phyloP scores from a whole-genome alignment of 2,888 invertebrate species.

The Sarcophaga variegata region DNA sequence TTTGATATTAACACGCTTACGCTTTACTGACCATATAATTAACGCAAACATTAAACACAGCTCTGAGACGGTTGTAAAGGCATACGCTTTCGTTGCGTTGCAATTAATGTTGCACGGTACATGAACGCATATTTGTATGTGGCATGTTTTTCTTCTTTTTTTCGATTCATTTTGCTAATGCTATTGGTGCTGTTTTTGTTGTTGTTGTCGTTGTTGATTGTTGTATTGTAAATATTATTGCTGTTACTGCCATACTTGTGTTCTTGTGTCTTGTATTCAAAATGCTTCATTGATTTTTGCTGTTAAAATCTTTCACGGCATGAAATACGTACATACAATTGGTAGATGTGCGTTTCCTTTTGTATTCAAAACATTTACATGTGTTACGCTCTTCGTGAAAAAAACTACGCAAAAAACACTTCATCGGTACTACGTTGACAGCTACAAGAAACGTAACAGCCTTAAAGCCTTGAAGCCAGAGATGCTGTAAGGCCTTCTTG shows the following conservation, averaged over 20 bases:
- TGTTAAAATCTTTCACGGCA: slow-evolving; percentile 59
- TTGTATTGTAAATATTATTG: slow-evolving; percentile 58
- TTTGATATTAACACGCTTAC: slow-evolving; percentile 60
- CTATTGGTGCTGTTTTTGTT: slow-evolving; percentile 19
- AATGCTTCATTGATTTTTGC: slow-evolving; percentile 59
- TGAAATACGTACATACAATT: slow-evolving; percentile 61
- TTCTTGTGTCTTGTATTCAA: slow-evolving; percentile 60
- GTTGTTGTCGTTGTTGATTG: slow-evolving; percentile 48
- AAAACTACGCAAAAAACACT: slow-evolving; percentile 30
- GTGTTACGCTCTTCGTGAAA: slow-evolving; percentile 44
- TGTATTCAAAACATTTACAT: slow-evolving; percentile 59
- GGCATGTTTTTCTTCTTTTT: slow-evolving; percentile 25
- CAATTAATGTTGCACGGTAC: neutral
- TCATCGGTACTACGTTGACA: slow-evolving; percentile 27
- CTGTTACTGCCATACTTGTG: slow-evolving; percentile 38
- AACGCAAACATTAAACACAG: slow-evolving; percentile 64
- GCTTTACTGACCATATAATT: slow-evolving; percentile 66
- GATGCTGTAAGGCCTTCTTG: slow-evolving; percentile 7
- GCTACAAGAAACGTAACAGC: slow-evolving; percentile 1
- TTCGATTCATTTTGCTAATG: neutral
- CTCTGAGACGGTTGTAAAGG: neutral
- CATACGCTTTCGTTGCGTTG: neutral
- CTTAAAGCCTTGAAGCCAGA: slow-evolving; percentile 22
- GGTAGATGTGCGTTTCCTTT: slow-evolving; percentile 57
- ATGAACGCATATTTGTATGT: slow-evolving; percentile 22